These are phyloP conservation scores for Phrynocephalus versicolor DNA, from an alignment of 2,113 vertebrate species.

Conservation along the genomic window DNA sequence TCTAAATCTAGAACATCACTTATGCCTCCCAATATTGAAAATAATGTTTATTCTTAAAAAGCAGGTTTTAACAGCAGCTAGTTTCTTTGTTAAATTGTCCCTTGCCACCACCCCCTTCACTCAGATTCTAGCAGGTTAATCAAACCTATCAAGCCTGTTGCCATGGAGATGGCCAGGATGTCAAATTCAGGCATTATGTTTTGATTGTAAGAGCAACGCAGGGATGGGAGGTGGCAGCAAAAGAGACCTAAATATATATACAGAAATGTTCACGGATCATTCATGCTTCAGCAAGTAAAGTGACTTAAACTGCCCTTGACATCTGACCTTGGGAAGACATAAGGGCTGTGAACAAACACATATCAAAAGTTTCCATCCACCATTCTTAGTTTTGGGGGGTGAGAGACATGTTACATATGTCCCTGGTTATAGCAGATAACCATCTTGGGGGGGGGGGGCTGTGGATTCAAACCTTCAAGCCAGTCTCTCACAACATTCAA, in stretches of 20 bases:
- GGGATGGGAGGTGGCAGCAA: not conserved
- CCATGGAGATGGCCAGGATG: slow-evolving; percentile 39
- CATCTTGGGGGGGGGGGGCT: too few species aligned
- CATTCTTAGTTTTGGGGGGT: slow-evolving; percentile 8
- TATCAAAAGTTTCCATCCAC: not conserved
- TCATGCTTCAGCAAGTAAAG: not conserved
- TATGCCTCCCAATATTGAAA: not conserved
- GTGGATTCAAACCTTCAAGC: too few species aligned
- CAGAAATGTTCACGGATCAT: not conserved
- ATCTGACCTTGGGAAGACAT: not conserved
- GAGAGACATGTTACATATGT: not conserved
- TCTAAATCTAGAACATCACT: not conserved
- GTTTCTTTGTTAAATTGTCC: not conserved
- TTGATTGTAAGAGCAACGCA: slow-evolving; percentile 30
- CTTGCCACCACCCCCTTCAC: not conserved
- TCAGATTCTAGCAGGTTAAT: not conserved
- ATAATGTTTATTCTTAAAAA: slow-evolving; percentile 11
- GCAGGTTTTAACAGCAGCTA: slow-evolving; percentile 13
- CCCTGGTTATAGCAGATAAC: not conserved
- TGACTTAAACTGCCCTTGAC: not conserved
- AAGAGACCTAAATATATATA: not conserved
- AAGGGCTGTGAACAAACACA: not conserved
- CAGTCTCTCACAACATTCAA: too few species aligned
- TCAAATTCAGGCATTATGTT: slow-evolving; percentile 44
- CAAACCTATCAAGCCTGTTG: slow-evolving; percentile 28